Base-by-base conservation (phyloP, 2,888 invertebrate genomes). In the Eupithecia subumbrata region DNA sequence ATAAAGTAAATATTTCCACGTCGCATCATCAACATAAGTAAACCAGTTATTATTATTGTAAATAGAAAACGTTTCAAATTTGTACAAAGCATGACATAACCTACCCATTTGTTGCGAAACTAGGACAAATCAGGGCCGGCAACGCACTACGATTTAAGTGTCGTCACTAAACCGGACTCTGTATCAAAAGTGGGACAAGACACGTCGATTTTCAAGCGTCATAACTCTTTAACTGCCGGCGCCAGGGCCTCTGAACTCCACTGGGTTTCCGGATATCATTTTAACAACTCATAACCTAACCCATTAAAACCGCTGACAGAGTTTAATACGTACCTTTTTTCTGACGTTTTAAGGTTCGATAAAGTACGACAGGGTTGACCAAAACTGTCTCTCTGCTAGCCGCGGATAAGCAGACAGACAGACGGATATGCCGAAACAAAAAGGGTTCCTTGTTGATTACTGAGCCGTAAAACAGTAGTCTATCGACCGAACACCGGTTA, bases 291-390 rank as follows among this genome's bases (percentile, higher is more conserved):
- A 67, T 69, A 52, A 43, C 5, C 43, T 18, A 14, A 67, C 48
- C 25, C 72, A 40, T 72, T 67, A 72, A n/a, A 67, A 56, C 22
- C 40, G 25, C 72, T 67, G 72, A 56, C 72, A 25, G 66, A 18
- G 16, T 60, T 43, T 60, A 30, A 60, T 67, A 22, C 12, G 64
- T 9, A 34, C 34, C 64, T 34, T 18, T 64, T 30, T 64, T 18
- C 16, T 34, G 18, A 63, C 14, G 18, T 30, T 22, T 34, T 18
- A 63, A 30, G 64, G 34, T n/a, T 64, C 12, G 60, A 60, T 25
- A 60, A 60, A 14, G 25, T 60, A 14, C 60, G 12, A 56, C n/a
- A 56, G 22, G 56, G 56, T 56, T 56, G n/a, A 56, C 11, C 56
- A 25, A 56, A 56, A 56, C 5, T 25, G 12, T 60, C 3, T 12